Evolutionary conservation across 2,888 invertebrate genomes (phyloP).

Genomic region (Eupelmus urozonus): DNA sequence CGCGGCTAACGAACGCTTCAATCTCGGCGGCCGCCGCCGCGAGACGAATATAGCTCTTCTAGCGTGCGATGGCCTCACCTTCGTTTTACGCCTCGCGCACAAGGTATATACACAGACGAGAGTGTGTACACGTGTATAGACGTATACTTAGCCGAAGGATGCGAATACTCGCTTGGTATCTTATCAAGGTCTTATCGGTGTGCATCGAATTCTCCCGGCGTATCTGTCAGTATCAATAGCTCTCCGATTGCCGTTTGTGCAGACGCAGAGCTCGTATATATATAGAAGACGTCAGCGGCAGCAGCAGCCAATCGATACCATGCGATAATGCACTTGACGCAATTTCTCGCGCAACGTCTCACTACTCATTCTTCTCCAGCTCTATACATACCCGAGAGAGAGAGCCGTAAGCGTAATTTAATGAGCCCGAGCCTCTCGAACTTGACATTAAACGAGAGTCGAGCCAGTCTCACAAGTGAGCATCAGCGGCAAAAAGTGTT

Average conservation of each 20-base stretch:
- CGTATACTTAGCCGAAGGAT: neutral
- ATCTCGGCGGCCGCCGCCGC: neutral
- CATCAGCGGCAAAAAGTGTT: neutral
- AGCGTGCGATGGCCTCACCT: neutral
- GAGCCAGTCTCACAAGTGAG: too few relatives aligned
- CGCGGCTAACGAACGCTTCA: slow-evolving; percentile 51
- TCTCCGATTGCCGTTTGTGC: slow-evolving; percentile 27
- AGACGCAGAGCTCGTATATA: neutral
- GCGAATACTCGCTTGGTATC: slow-evolving; percentile 4
- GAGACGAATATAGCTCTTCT: slow-evolving; percentile 1
- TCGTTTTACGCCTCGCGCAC: neutral
- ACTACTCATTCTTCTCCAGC: neutral
- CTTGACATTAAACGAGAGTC: slow-evolving; percentile 46
- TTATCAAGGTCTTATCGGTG: slow-evolving; percentile 47
- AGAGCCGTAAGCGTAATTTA: neutral
- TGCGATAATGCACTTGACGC: neutral
- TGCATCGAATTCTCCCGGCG: neutral
- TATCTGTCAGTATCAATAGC: slow-evolving; percentile 12
- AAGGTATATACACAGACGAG: neutral
- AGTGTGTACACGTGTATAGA: neutral
- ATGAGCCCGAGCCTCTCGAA: slow-evolving; percentile 17
- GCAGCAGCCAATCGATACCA: too few relatives aligned
- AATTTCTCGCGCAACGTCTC: too few relatives aligned
- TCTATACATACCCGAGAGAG: neutral
- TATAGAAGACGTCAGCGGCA: slow-evolving; percentile 12